Conservation (phyloP, 2,888 invertebrate species). For the Ophion obscuratus region DNA sequence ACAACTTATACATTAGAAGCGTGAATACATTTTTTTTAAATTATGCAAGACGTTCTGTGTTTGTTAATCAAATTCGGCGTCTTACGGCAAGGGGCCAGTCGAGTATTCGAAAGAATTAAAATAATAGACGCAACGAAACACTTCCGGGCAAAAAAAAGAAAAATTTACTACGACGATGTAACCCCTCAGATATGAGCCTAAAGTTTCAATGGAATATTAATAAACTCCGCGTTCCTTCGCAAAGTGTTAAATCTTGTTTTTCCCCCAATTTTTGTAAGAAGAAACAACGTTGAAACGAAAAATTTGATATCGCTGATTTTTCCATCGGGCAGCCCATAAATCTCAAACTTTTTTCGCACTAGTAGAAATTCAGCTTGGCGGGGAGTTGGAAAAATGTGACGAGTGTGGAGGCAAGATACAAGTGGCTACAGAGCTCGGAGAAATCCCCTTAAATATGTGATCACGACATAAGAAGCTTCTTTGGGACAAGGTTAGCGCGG, state of each 20-base stretch:
- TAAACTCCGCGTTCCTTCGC: neutral
- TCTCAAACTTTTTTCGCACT: conserved; percentile 18
- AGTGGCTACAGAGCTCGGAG: conserved; percentile 31
- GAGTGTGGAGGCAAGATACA: conserved; percentile 30
- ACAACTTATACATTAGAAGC: conserved; percentile 46
- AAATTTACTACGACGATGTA: too few relatives aligned
- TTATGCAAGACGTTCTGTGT: neutral
- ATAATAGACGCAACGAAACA: too few relatives aligned
- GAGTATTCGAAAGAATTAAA: neutral
- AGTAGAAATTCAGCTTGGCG: conserved; percentile 1
- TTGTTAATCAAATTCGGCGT: neutral
- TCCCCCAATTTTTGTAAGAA: neutral
- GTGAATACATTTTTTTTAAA: conserved; percentile 32
- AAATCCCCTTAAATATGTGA: conserved; percentile 73
- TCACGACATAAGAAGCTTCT: conserved; percentile 76
- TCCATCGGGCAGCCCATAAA: neutral
- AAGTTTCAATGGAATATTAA: neutral
- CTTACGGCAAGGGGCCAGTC: neutral
- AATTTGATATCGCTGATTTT: neutral
- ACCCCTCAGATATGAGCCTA: neutral
- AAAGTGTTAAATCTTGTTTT: neutral
- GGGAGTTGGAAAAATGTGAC: conserved; percentile 37
- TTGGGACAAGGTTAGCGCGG: conserved; percentile 44
- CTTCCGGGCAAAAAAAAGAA: too few relatives aligned
- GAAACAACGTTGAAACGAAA: neutral